A percentile compares a stretch with the other conserved stretches of the same genome.
Evolutionary conservation across 2,797 vertebrate genomes (phyloP).

Genomic region (Sphenodon punctatus): DNA sequence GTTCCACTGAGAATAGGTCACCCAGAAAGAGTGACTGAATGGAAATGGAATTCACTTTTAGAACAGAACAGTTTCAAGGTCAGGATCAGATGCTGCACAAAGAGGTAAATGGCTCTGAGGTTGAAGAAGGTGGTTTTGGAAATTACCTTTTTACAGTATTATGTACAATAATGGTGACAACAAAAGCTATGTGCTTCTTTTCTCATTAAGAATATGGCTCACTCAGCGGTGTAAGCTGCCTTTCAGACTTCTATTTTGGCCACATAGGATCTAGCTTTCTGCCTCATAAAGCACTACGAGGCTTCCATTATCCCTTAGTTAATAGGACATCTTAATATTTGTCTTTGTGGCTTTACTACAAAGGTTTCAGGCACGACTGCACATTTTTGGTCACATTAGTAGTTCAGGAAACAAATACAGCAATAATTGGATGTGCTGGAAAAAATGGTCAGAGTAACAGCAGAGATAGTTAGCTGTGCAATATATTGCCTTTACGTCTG

Average conservation of each 20-base stretch:
- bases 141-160: background rate
- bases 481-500: slow-evolving; percentile 3
- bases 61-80: no score
- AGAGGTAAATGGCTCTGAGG: background rate
- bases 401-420: slow-evolving; percentile 22
- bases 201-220: background rate
- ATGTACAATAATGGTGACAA: background rate
- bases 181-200: background rate
- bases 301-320: slow-evolving; percentile 18
- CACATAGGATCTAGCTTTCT: background rate
- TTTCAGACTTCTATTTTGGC: slow-evolving; percentile 5
- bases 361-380: background rate
- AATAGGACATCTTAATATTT: slow-evolving; percentile 12
- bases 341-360: slow-evolving; percentile 12
- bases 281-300: background rate
- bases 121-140: background rate
- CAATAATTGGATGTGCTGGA: slow-evolving; percentile 5
- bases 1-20: no score
- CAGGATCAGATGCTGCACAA: no score
- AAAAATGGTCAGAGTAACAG: background rate
- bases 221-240: background rate
- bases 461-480: background rate
- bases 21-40: no score
- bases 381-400: slow-evolving; percentile 29
- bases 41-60: no score